These are phyloP conservation scores for Clarias macrocephalus DNA, from an alignment of 2,113 vertebrate species.

Conservation along the genomic window DNA sequence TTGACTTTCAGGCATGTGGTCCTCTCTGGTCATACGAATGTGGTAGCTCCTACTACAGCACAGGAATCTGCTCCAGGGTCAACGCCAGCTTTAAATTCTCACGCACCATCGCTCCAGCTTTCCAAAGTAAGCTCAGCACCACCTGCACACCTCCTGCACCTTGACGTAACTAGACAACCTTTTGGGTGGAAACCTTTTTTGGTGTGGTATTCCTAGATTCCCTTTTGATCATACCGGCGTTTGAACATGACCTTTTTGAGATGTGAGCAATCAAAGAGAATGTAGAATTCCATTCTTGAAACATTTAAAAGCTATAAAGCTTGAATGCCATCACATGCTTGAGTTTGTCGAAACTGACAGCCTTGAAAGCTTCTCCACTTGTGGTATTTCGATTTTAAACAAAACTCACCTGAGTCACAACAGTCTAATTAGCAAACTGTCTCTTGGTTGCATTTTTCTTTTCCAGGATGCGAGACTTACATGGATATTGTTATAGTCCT, in stretches of 20 bases:
- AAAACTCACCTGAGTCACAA: not conserved
- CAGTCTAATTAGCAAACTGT: conserved; percentile 19
- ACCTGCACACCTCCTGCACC: conserved; percentile 26
- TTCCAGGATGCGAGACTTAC: conserved; percentile 91
- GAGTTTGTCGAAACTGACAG: not conserved
- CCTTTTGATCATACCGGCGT: not conserved
- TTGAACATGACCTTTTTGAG: conserved; percentile 12
- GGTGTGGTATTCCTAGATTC: conserved; percentile 32
- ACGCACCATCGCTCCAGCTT: conserved; percentile 84
- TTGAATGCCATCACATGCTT: not conserved
- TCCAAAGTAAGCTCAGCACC: conserved; percentile 81
- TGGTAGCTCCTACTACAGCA: conserved; percentile 95
- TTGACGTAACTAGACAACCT: conserved; percentile 27
- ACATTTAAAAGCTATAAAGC: conserved; percentile 10
- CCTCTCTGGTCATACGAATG: conserved; percentile 98
- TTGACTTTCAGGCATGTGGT: conserved; percentile 82
- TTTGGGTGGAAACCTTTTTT: not conserved
- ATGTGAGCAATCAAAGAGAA: conserved; percentile 26
- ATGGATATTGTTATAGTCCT: conserved; percentile 97
- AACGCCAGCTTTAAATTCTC: conserved; percentile 88
- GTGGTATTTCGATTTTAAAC: not conserved
- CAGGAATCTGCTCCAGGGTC: conserved; percentile 90
- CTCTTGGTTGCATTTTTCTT: conserved; percentile 32
- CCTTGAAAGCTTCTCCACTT: not conserved
- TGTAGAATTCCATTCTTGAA: conserved; percentile 13